These are phyloP conservation scores for Tribolium freemani DNA, from an alignment of 2,888 invertebrate genomes.

Conservation along the genomic window DNA sequence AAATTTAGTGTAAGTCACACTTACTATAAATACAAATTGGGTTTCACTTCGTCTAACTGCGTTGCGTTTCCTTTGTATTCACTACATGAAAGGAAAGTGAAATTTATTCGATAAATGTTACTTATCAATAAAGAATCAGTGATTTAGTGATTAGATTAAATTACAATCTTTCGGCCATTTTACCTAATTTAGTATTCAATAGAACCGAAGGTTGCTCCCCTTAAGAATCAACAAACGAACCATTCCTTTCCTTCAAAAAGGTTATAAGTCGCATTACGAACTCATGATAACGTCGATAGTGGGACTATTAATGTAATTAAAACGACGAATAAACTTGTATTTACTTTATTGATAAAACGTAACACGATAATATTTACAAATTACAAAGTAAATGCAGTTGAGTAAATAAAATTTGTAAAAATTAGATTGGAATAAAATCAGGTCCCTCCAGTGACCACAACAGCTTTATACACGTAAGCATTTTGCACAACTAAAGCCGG, in stretches of 20 bases:
- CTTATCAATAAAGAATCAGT: slow-evolving; percentile 6
- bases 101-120: slow-evolving; percentile 14
- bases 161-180: not conserved
- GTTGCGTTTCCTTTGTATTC: not conserved
- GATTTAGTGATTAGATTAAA: slow-evolving; percentile 17
- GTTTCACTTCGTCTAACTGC: slow-evolving; percentile 9
- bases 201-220: not conserved
- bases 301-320: not conserved
- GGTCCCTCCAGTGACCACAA: slow-evolving; percentile 80
- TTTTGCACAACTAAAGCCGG: slow-evolving; percentile 85
- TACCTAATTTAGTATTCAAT: too few relatives aligned
- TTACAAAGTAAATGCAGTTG: not conserved
- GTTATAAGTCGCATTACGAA: not conserved
- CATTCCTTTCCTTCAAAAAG: not conserved
- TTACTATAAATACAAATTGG: not conserved
- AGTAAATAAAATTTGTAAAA: not conserved
- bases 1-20: too few relatives aligned
- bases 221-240: not conserved
- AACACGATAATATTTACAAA: not conserved
- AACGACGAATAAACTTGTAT: not conserved
- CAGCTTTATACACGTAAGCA: slow-evolving; percentile 86
- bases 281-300: not conserved
- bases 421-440: not conserved
- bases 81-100: not conserved
- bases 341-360: not conserved